phyloP scores from a whole-genome alignment of 2,113 vertebrate species.

The Hepsetus odoe region DNA sequence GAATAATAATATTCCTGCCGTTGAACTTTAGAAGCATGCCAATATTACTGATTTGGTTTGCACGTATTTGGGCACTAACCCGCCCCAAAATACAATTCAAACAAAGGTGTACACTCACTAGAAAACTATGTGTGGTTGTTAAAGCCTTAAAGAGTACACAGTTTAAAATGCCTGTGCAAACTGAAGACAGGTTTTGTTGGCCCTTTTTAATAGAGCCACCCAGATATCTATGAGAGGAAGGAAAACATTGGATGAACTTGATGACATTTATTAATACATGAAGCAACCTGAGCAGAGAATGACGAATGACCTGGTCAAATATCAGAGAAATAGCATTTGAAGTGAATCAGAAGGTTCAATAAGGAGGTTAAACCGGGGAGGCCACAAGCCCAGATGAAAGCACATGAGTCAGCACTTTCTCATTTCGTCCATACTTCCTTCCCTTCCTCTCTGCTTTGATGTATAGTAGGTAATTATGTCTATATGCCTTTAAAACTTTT shows the following conservation, averaged over 20 bases:
- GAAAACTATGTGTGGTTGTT: slow-evolving; percentile 5
- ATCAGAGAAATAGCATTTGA: too few relatives aligned
- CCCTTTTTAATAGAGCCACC: slow-evolving; percentile 15
- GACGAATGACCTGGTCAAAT: too few relatives aligned
- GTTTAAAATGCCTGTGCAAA: neutral
- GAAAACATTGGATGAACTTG: slow-evolving; percentile 10
- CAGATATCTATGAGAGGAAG: neutral
- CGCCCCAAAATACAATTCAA: slow-evolving; percentile 11
- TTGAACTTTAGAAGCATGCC: neutral
- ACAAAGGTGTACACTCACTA: slow-evolving; percentile 3
- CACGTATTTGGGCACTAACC: slow-evolving; percentile 21
- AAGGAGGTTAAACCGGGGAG: neutral
- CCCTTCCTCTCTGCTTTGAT: neutral
- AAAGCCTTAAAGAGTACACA: neutral
- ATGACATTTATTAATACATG: slow-evolving; percentile 1
- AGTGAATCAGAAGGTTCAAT: neutral
- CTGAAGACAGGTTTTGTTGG: slow-evolving; percentile 22
- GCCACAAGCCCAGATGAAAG: neutral
- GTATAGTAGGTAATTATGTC: neutral
- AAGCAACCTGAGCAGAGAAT: slow-evolving; percentile 20
- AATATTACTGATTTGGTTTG: neutral
- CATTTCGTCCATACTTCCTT: neutral
- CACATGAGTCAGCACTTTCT: neutral
- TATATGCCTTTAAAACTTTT: neutral
- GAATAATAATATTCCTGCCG: neutral